Evolutionary conservation across 1,140 invertebrate species (phyloP), one percentile per base, ranked within the genome.

Genomic region (Helicoverpa zea): DNA sequence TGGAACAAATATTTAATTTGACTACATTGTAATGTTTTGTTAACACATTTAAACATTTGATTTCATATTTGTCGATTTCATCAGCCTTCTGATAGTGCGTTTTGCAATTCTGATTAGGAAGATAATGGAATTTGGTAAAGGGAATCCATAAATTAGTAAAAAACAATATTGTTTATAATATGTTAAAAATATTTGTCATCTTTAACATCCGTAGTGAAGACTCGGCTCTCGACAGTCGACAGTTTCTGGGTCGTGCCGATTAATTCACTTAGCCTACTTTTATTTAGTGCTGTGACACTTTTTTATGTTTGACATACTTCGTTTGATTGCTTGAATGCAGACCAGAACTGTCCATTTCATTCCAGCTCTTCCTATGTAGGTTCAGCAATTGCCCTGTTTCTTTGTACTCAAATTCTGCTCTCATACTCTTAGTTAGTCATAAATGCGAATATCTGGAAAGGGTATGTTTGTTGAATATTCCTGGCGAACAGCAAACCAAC

Each of bases 221-320:
- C 79, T 88, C 87, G 81, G 85, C 86, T 90, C 85, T 88, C 82
- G 83, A 85, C 87, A 88, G 82, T 86, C 86, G 88, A 9, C 86
- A 86, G 84, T 93, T 94, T 94, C 90, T 94, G 91, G 93, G 93
- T 93, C 92, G 88, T 82, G 83, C 86, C 90, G 91, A 94, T 93
- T 94, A 94, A 91, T 94, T 92, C 92, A 92, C 90, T 92, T 92
- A 94, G 86, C 90, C 91, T 92, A 93, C 91, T 92, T 94, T 92
- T 90, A 83, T 88, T 87, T 85, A 84, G 83, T 83, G 85, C 87
- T 88, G 86, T 88, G 87, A 88, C 88, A 89, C 84, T 88, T 86
- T 89, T 89, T 85, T 87, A 84, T 88, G 85, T 86, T 89, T 86
- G 87, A 88, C 88, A 88, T 85, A 85, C 78, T 78, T 84, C 52